Percentiles rank a stretch among this genome's conserved stretches.
These are phyloP conservation scores for Antennarius striatus DNA, from an alignment of 2,113 vertebrate genomes.

Conservation along the genomic window DNA sequence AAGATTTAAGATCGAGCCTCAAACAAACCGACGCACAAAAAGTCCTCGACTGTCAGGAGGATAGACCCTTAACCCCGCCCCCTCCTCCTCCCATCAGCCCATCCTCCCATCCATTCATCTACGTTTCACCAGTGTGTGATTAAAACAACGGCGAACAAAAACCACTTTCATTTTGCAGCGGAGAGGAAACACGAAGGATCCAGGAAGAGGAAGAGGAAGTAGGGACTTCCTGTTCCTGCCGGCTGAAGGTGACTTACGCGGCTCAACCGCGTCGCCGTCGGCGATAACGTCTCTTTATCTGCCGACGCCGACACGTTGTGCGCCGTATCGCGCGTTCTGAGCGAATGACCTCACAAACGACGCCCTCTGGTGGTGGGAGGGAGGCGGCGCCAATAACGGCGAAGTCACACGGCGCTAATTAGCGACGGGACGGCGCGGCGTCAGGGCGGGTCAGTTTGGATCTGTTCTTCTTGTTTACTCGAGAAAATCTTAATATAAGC, in stretches of 20 bases:
- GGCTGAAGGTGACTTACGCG: too few species aligned
- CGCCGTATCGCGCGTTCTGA: background rate
- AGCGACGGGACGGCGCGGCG: background rate
- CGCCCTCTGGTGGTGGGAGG: too few species aligned
- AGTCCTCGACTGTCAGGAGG: slow-evolving; percentile 52
- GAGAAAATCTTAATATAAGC: too few species aligned
- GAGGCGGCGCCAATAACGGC: background rate
- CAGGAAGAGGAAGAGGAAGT: too few species aligned
- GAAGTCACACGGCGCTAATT: background rate
- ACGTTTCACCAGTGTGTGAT: slow-evolving; percentile 29
- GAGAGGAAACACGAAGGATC: background rate
- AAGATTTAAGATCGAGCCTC: slow-evolving; percentile 49
- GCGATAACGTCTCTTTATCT: background rate
- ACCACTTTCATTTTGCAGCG: slow-evolving; percentile 52
- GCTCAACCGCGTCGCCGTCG: background rate
- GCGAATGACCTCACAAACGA: background rate
- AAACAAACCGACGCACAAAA: slow-evolving; percentile 42
- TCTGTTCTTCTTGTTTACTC: too few species aligned
- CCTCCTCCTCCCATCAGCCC: slow-evolving; percentile 7
- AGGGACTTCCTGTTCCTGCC: too few species aligned
- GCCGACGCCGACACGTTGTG: background rate
- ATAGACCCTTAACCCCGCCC: slow-evolving; percentile 47
- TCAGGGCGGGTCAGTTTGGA: too few species aligned
- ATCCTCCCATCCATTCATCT: slow-evolving; percentile 11
- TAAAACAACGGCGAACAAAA: slow-evolving; percentile 54